A percentile compares a stretch with the other conserved stretches of the same genome.
Evolutionary conservation across 1,140 invertebrate genomes (phyloP).

Genomic region (Musca vetustissima): DNA sequence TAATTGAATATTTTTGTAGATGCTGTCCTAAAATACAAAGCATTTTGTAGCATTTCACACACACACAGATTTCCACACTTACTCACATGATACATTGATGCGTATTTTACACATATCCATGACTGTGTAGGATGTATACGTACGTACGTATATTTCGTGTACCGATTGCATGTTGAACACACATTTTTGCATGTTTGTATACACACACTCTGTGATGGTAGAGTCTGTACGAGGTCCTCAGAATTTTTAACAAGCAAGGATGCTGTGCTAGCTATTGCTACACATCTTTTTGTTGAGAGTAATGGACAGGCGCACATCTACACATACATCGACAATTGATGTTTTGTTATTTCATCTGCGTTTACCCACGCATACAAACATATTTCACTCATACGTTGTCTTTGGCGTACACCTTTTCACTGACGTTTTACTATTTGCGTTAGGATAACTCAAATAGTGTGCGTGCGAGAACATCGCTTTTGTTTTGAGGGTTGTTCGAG

Average conservation of each 20-base stretch:
- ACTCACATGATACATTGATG: not conserved
- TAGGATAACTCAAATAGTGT: no score
- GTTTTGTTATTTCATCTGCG: no score
- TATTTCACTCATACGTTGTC: slow-evolving; percentile 14
- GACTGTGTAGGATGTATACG: no score
- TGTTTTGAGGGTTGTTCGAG: no score
- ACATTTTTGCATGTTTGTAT: slow-evolving; percentile 30
- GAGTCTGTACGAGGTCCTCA: slow-evolving; percentile 46
- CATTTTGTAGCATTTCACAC: not conserved
- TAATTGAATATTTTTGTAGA: not conserved
- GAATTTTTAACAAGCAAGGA: slow-evolving; percentile 34
- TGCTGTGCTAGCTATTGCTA: slow-evolving; percentile 8
- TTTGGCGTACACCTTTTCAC: no score
- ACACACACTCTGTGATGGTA: slow-evolving; percentile 55
- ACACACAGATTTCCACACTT: not conserved
- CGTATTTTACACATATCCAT: not conserved
- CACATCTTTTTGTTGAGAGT: not conserved
- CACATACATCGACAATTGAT: no score
- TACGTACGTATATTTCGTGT: no score
- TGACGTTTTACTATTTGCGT: not conserved
- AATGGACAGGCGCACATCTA: no score
- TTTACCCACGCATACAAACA: slow-evolving; percentile 27
- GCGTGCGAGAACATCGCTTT: no score
- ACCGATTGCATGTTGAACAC: slow-evolving; percentile 2
- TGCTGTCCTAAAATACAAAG: not conserved